A percentile compares a stretch with the other conserved stretches of the same genome.
phyloP scores from a whole-genome alignment of 1,140 invertebrate genomes.

The Eupeodes corollae region DNA sequence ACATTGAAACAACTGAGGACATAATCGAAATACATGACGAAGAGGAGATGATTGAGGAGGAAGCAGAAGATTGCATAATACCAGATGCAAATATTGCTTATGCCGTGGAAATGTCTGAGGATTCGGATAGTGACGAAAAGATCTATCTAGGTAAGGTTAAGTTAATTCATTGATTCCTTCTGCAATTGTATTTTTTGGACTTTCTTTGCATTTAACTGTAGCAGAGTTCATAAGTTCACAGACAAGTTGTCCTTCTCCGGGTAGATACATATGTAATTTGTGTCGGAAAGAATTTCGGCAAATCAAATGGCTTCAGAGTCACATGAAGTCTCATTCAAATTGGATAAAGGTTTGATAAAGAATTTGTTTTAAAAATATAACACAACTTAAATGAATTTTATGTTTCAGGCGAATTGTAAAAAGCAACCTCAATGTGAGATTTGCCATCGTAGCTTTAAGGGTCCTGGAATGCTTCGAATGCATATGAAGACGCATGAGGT shows the following conservation, averaged over 20 bases:
- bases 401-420: constrained; percentile 44
- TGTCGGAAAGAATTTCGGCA: constrained; percentile 49
- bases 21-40: constrained; percentile 21
- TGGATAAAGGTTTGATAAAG: constrained; percentile 39
- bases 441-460: constrained; percentile 45
- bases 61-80: constrained; percentile 15
- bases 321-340: constrained; percentile 46
- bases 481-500: constrained; percentile 48
- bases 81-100: constrained; percentile 6
- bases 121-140: constrained; percentile 25
- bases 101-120: constrained; percentile 26
- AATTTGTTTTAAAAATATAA: not conserved
- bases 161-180: no score
- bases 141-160: not conserved
- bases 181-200: no score
- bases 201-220: constrained; percentile 2
- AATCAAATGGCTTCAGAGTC: constrained; percentile 44
- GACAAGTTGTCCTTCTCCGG: constrained; percentile 32
- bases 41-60: constrained; percentile 31
- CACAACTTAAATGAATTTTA: not conserved
- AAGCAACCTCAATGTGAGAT: constrained; percentile 47
- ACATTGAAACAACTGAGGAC: constrained; percentile 5
- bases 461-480: constrained; percentile 48
- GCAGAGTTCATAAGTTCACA: constrained; percentile 33
- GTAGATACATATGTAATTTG: constrained; percentile 45